Conservation (phyloP, 2,797 vertebrate species). For the Protosalanx chinensis region DNA sequence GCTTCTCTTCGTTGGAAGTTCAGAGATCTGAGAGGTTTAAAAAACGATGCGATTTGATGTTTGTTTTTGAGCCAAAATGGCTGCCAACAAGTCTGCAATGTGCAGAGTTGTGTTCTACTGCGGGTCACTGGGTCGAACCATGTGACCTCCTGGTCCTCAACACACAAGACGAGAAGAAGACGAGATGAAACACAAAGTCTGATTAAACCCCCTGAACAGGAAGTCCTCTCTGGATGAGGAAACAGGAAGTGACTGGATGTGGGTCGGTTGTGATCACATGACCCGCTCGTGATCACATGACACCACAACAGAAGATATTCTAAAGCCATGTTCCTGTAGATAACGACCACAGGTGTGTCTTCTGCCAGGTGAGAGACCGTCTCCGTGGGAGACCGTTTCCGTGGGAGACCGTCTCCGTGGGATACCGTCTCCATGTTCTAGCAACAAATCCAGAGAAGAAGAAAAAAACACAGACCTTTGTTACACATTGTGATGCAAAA, state of each 20-base stretch:
- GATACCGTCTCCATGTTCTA: conserved; percentile 37
- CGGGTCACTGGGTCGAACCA: too few species aligned
- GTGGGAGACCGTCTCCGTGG: conserved; percentile 36
- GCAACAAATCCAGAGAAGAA: conserved; percentile 25
- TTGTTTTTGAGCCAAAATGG: too few species aligned
- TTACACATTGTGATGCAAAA: conserved; percentile 48
- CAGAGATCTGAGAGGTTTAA: background rate
- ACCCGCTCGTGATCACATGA: background rate
- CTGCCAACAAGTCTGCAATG: too few species aligned
- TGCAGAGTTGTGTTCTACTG: too few species aligned
- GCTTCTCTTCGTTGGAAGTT: background rate
- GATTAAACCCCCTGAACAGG: conserved; percentile 21
- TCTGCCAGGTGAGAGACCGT: conserved; percentile 22
- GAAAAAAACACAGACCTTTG: conserved; percentile 45
- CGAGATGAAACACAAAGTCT: background rate
- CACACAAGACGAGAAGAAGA: background rate
- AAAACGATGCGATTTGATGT: too few species aligned
- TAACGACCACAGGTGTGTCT: conserved; percentile 49
- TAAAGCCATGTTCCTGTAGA: conserved; percentile 71
- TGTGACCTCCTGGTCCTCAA: too few species aligned
- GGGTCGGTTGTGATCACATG: background rate
- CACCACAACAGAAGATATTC: conserved; percentile 31
- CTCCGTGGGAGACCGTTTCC: conserved; percentile 29
- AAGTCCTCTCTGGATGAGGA: conserved; percentile 2
- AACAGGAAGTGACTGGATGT: background rate